These are phyloP conservation scores for Aspidiotus rigidus DNA, from an alignment of 2,888 invertebrate species.

Conservation along the genomic window DNA sequence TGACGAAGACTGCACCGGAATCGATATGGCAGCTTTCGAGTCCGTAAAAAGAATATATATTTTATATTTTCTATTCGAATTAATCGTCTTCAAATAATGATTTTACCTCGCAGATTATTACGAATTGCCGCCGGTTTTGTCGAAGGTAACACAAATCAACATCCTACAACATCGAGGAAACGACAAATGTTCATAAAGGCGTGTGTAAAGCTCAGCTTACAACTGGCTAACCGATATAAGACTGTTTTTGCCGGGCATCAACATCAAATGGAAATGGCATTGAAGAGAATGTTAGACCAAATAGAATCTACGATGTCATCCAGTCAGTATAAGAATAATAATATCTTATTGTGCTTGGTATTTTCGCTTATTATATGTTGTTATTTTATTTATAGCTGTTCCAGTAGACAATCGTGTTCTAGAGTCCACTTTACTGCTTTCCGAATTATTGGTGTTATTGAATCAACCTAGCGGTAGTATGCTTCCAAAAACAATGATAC, in stretches of 20 bases:
- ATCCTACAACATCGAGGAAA: slow-evolving; percentile 48
- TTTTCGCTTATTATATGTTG: background rate
- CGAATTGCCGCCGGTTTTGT: slow-evolving; percentile 53
- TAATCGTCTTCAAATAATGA: background rate
- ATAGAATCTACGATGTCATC: slow-evolving; percentile 47
- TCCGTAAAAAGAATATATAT: slow-evolving; percentile 39
- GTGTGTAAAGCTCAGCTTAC: slow-evolving; percentile 50
- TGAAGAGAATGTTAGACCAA: slow-evolving; percentile 48
- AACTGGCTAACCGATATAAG: slow-evolving; percentile 44
- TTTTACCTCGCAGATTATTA: slow-evolving; percentile 45
- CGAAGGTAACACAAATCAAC: slow-evolving; percentile 44
- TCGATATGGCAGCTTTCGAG: slow-evolving; percentile 54
- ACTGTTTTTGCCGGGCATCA: slow-evolving; percentile 46
- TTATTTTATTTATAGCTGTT: slow-evolving; percentile 32
- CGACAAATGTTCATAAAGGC: slow-evolving; percentile 54
- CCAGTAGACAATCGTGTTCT: slow-evolving; percentile 44
- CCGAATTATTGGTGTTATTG: slow-evolving; percentile 47
- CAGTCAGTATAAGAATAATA: slow-evolving; percentile 41
- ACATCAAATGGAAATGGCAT: slow-evolving; percentile 46
- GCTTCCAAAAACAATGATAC: slow-evolving; percentile 41
- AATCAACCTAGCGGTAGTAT: slow-evolving; percentile 44
- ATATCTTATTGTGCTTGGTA: background rate
- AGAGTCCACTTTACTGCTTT: slow-evolving; percentile 48
- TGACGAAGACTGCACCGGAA: slow-evolving; percentile 46
- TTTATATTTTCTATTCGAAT: background rate